Evolutionary conservation across 2,888 invertebrate species (phyloP).

Genomic region (Petrolisthes cinctipes): DNA sequence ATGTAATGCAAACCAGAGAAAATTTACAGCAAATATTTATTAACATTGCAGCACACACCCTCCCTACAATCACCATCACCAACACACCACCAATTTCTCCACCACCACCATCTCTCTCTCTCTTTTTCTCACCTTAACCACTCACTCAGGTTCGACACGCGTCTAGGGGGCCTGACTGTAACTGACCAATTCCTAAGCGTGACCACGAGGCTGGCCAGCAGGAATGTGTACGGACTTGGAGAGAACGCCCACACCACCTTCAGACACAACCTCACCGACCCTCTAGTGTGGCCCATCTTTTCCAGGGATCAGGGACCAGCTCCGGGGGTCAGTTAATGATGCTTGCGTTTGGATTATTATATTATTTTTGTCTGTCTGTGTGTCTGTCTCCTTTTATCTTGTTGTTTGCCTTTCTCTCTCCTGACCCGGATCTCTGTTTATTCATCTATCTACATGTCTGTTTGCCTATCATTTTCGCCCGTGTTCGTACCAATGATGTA

Average conservation of each 20-base stretch:
- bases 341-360: too few relatives aligned
- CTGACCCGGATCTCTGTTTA: too few relatives aligned
- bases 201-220: constrained; percentile 69
- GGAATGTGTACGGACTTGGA: constrained; percentile 71
- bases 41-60: not conserved
- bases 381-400: too few relatives aligned
- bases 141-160: constrained; percentile 67
- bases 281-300: constrained; percentile 67
- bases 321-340: constrained; percentile 23
- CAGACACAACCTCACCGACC: constrained; percentile 69
- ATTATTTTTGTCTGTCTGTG: too few relatives aligned
- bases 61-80: too few relatives aligned
- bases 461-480: too few relatives aligned
- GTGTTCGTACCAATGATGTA: too few relatives aligned
- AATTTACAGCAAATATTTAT: too few relatives aligned
- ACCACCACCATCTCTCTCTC: not conserved
- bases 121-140: not conserved
- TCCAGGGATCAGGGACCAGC: constrained; percentile 48
- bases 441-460: too few relatives aligned
- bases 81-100: too few relatives aligned
- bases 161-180: constrained; percentile 70
- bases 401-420: too few relatives aligned
- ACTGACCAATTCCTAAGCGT: constrained; percentile 72
- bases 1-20: too few relatives aligned
- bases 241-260: constrained; percentile 70